A percentile compares a stretch with the other conserved stretches of the same genome.
Evolutionary conservation across 2,797 vertebrate species (phyloP).

Genomic region (Ctenosaura bakeri): DNA sequence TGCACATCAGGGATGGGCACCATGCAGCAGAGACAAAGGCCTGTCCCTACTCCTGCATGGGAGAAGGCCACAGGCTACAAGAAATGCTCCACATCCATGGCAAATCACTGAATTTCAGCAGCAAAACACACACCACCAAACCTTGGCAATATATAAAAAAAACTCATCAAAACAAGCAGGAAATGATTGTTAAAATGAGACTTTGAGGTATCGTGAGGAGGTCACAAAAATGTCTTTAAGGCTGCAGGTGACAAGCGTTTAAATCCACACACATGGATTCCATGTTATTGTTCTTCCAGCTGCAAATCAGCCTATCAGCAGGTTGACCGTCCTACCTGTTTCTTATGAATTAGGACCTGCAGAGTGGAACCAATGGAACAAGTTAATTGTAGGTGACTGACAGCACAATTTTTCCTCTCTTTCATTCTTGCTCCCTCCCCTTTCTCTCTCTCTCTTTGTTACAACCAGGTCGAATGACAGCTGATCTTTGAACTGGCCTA

Average conservation of each 20-base stretch:
- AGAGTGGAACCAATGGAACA: neutral
- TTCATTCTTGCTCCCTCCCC: neutral
- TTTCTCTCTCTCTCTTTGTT: neutral
- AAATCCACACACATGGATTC: neutral
- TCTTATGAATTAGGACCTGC: neutral
- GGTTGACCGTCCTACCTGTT: neutral
- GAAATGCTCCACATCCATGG: too few relatives aligned
- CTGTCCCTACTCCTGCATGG: too few relatives aligned
- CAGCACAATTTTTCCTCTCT: neutral
- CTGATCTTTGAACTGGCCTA: neutral
- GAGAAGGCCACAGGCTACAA: too few relatives aligned
- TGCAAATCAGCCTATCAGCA: too few relatives aligned
- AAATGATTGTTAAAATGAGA: neutral
- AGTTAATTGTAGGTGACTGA: neutral
- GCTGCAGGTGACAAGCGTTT: too few relatives aligned
- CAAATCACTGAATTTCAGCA: neutral
- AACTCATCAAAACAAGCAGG: neutral
- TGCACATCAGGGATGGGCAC: too few relatives aligned
- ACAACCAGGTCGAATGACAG: neutral
- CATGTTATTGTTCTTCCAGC: neutral
- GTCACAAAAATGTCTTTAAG: too few relatives aligned
- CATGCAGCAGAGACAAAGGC: too few relatives aligned
- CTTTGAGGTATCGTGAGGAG: too few relatives aligned
- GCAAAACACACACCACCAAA: neutral
- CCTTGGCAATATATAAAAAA: too few relatives aligned